Evolutionary conservation across 2,797 vertebrate genomes (phyloP).

Genomic region (Chelidonichthys spinosus): DNA sequence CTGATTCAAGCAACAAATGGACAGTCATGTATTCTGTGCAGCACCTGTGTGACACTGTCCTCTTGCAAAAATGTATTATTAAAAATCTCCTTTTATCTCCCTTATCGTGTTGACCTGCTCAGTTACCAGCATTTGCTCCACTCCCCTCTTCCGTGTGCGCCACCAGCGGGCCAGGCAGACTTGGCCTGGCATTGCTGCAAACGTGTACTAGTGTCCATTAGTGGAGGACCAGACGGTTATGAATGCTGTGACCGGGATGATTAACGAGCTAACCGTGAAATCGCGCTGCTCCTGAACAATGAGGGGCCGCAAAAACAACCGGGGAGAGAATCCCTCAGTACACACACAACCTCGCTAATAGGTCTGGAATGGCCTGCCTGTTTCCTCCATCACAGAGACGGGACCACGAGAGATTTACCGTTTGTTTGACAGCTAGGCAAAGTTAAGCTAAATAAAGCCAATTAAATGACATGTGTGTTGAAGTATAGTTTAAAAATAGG

Average conservation of each 20-base stretch:
- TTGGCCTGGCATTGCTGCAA: constrained; percentile 41
- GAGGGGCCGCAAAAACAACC: constrained; percentile 74
- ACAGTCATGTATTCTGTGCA: neutral
- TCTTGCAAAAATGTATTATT: neutral
- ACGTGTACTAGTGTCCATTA: constrained; percentile 57
- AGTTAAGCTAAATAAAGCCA: constrained; percentile 48
- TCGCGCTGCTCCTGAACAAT: constrained; percentile 75
- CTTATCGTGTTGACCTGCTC: neutral
- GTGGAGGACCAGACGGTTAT: constrained; percentile 69
- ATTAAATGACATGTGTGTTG: constrained; percentile 7
- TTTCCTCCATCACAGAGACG: constrained; percentile 61
- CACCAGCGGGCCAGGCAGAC: constrained; percentile 21
- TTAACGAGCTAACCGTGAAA: constrained; percentile 81
- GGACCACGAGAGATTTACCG: constrained; percentile 48
- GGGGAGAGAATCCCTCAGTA: constrained; percentile 70
- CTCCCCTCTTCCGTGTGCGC: constrained; percentile 17
- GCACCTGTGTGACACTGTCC: neutral
- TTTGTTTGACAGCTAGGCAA: constrained; percentile 49
- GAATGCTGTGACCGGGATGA: constrained; percentile 70
- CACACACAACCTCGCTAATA: constrained; percentile 70
- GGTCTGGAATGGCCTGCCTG: constrained; percentile 64
- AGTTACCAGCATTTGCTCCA: constrained; percentile 3
- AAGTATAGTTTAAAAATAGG: constrained; percentile 47
- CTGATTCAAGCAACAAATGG: constrained; percentile 4
- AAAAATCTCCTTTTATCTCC: no score